Evolutionary conservation across 2,888 invertebrate genomes (phyloP).

Genomic region (Hypomecis atomaria): DNA sequence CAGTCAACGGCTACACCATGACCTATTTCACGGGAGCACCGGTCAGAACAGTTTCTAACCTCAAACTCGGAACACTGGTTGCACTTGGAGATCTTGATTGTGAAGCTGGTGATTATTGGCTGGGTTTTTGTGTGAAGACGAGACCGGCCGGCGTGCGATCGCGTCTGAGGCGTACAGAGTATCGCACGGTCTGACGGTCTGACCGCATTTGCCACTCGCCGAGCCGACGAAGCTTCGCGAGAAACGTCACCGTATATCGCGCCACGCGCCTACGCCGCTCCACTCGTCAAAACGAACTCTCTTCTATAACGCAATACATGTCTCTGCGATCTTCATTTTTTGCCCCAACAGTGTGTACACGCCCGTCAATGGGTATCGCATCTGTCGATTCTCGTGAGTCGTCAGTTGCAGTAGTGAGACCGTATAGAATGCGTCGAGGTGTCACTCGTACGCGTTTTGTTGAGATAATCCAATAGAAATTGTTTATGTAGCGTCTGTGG

Average conservation of each 20-base stretch:
- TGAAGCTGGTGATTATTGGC: conserved; percentile 15
- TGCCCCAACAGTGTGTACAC: not conserved
- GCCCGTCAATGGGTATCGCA: conserved; percentile 27
- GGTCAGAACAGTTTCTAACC: conserved; percentile 46
- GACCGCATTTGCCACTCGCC: conserved; percentile 55
- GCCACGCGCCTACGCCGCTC: conserved; percentile 69
- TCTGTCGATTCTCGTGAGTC: conserved; percentile 1
- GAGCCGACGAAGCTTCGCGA: conserved; percentile 51
- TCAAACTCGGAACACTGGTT: conserved; percentile 47
- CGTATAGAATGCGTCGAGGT: conserved; percentile 36
- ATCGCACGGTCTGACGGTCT: conserved; percentile 50
- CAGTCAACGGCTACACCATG: conserved; percentile 49
- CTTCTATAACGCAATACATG: conserved; percentile 28
- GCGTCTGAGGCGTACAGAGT: conserved; percentile 55
- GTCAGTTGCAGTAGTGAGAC: conserved; percentile 11
- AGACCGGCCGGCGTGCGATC: conserved; percentile 62
- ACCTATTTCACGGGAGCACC: conserved; percentile 43
- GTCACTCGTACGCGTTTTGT: conserved; percentile 38
- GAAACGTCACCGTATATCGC: conserved; percentile 72
- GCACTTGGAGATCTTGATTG: conserved; percentile 33
- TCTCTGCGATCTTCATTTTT: conserved; percentile 7
- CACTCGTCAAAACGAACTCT: conserved; percentile 18
- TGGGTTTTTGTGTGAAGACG: conserved; percentile 40
- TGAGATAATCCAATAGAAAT: conserved; percentile 37
- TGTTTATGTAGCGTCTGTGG: conserved; percentile 35